A percentile compares a stretch with the other conserved stretches of the same genome.
These are phyloP conservation scores for Ylistrum balloti DNA, from an alignment of 1,140 invertebrate species.

Conservation along the genomic window DNA sequence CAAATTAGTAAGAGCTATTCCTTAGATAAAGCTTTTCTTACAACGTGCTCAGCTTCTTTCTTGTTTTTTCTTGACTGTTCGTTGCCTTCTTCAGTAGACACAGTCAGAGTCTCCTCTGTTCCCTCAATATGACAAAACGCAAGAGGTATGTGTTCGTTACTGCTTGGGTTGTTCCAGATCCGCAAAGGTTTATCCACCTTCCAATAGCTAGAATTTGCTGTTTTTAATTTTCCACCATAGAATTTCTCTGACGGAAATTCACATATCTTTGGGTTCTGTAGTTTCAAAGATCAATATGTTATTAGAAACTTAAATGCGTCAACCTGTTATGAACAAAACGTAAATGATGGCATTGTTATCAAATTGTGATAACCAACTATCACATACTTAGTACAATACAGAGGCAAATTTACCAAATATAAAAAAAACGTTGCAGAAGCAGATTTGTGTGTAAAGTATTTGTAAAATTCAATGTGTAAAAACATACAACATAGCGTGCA, in stretches of 20 bases:
- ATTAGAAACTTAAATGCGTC: neutral
- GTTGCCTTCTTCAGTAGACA: constrained; percentile 69
- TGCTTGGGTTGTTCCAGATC: constrained; percentile 45
- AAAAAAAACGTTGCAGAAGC: no score
- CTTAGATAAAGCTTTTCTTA: constrained; percentile 47
- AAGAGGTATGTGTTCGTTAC: constrained; percentile 43
- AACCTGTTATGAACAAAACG: neutral
- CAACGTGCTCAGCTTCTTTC: constrained; percentile 66
- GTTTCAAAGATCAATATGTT: neutral
- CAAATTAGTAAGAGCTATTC: no score
- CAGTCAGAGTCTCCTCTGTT: constrained; percentile 63
- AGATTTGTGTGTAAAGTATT: no score
- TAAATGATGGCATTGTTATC: neutral
- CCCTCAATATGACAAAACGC: constrained; percentile 70
- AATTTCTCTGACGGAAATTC: constrained; percentile 23
- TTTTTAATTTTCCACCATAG: neutral
- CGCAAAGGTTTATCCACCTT: constrained; percentile 2
- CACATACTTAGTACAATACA: neutral
- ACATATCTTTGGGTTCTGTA: constrained; percentile 21
- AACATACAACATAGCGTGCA: no score
- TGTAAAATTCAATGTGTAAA: no score
- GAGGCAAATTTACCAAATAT: no score
- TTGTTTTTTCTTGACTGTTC: constrained; percentile 69
- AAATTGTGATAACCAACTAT: neutral
- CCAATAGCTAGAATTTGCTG: constrained; percentile 6